A percentile compares a stretch with the other conserved stretches of the same genome.
phyloP scores from a whole-genome alignment of 2,113 vertebrate genomes.

The Nannospalax galili region DNA sequence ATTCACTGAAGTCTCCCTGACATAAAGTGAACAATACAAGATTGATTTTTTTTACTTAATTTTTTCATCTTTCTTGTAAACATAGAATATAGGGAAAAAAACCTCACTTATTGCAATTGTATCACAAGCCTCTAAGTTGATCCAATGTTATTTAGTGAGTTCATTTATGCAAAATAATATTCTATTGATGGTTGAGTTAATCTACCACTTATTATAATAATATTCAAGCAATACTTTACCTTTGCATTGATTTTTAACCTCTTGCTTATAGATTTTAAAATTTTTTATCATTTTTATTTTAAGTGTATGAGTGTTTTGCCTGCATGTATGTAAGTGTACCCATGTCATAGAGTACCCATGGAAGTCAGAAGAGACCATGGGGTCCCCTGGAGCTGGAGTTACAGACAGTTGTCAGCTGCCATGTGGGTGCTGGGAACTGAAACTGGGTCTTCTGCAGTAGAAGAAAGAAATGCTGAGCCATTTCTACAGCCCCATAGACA shows the following conservation, averaged over 20 bases:
- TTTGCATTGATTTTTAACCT: not conserved
- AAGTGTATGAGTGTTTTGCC: no score
- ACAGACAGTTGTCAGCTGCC: no score
- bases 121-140: not conserved
- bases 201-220: conserved; percentile 16
- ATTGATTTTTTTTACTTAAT: not conserved
- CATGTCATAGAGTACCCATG: no score
- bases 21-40: conserved; percentile 6
- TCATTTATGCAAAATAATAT: conserved; percentile 15
- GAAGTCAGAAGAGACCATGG: no score
- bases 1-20: not conserved
- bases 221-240: not conserved
- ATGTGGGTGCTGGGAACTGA: no score
- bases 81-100: not conserved
- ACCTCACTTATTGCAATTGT: not conserved
- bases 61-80: conserved; percentile 45
- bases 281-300: no score
- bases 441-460: no score
- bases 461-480: no score
- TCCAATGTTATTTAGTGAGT: not conserved
- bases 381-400: no score
- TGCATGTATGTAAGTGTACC: no score
- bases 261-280: not conserved
- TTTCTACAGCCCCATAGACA: no score
- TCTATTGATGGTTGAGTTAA: not conserved